A percentile compares a stretch with the other conserved stretches of the same genome.
Evolutionary conservation across 2,888 invertebrate genomes (phyloP).

Genomic region (Caenorhabditis becei): DNA sequence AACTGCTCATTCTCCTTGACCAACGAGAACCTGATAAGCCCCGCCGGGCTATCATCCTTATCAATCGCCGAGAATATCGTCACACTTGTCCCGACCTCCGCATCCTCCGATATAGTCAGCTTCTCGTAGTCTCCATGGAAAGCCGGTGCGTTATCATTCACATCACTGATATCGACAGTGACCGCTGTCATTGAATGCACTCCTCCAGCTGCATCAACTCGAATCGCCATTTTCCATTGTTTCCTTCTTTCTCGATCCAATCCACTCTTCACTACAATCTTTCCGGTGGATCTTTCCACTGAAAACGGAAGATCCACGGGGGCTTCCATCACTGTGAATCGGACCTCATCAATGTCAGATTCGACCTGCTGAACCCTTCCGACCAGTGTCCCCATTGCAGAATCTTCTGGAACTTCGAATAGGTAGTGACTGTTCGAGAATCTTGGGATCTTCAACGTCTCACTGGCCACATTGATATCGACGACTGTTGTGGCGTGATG

Average conservation of each 20-base stretch:
- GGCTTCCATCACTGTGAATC: conserved; percentile 66
- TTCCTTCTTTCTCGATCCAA: conserved; percentile 89
- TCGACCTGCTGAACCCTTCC: conserved; percentile 73
- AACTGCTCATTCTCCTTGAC: conserved; percentile 83
- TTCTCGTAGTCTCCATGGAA: conserved; percentile 71
- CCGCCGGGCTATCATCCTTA: conserved; percentile 70
- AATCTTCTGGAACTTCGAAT: conserved; percentile 89
- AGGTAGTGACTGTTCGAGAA: conserved; percentile 88
- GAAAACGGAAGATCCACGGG: conserved; percentile 84
- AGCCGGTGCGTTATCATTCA: conserved; percentile 82
- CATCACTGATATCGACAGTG: conserved; percentile 78
- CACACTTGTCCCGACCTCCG: conserved; percentile 77
- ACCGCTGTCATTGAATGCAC: conserved; percentile 71
- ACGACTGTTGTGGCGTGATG: conserved; percentile 89
- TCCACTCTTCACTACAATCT: conserved; percentile 90
- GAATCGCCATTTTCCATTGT: conserved; percentile 66
- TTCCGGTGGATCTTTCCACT: conserved; percentile 90
- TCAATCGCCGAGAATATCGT: conserved; percentile 78
- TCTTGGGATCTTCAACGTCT: conserved; percentile 85
- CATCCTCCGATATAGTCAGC: conserved; percentile 72
- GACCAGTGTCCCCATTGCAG: conserved; percentile 85
- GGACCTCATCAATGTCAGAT: conserved; percentile 65
- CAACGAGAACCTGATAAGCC: conserved; percentile 51
- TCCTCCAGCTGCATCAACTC: conserved; percentile 67
- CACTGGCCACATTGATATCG: conserved; percentile 86